phyloP scores from a whole-genome alignment of 1,140 invertebrate species.

The Papilio polyxenes region DNA sequence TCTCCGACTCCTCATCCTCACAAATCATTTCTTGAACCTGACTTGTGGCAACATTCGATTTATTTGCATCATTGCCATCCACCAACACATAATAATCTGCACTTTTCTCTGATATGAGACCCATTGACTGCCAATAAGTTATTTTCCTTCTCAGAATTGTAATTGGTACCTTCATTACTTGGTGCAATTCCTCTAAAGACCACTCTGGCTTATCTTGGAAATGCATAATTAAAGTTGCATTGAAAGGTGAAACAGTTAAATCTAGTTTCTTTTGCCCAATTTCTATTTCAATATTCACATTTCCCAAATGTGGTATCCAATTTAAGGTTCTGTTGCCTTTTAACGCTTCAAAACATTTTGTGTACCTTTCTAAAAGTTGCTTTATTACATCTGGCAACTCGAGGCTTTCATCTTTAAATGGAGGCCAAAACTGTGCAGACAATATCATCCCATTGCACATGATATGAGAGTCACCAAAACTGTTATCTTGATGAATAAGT shows the following conservation, averaged over 20 bases:
- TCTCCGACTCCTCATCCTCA: constrained; percentile 95
- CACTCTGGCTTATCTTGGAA: constrained; percentile 94
- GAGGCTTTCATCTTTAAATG: constrained; percentile 96
- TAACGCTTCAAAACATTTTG: constrained; percentile 94
- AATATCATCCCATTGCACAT: constrained; percentile 90
- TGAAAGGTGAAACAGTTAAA: constrained; percentile 94
- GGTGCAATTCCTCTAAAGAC: constrained; percentile 91
- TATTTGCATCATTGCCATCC: constrained; percentile 83
- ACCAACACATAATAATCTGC: constrained; percentile 89
- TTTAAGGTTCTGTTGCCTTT: constrained; percentile 96
- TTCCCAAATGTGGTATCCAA: constrained; percentile 96
- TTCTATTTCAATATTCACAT: constrained; percentile 95
- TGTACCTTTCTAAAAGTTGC: constrained; percentile 92
- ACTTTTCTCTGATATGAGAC: constrained; percentile 88
- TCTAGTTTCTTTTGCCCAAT: constrained; percentile 90
- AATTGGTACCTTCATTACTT: constrained; percentile 91
- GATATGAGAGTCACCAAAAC: constrained; percentile 83
- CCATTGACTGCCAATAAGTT: constrained; percentile 94
- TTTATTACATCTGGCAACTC: constrained; percentile 91
- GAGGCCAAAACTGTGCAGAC: constrained; percentile 99
- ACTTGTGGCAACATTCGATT: constrained; percentile 63
- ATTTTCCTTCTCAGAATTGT: constrained; percentile 92
- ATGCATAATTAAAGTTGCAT: constrained; percentile 96
- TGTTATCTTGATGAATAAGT: constrained; percentile 89
- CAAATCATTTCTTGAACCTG: constrained; percentile 85